Evolutionary conservation across 2,797 vertebrate species (phyloP), one percentile per base, ranked within the genome.

Genomic region (Geotrypetes seraphini): DNA sequence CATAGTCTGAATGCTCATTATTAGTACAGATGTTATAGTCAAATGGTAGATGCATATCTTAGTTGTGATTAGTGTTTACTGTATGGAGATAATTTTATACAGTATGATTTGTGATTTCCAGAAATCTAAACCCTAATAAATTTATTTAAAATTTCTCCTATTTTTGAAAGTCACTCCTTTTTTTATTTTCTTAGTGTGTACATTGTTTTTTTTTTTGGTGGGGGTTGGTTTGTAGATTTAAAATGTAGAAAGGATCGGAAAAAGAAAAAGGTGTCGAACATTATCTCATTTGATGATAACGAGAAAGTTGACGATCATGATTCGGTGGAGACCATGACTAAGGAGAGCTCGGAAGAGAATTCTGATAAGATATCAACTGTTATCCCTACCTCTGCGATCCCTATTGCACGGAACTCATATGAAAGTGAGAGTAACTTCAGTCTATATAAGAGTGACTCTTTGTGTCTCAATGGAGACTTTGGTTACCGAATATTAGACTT

Each of bases 261-360:
- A 31, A 97, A 88, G 63, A 99, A 96, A 69, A 94, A 91, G 60
- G 76, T 98, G 69, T 92, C 92, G 34, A 92, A 94, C 72, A 97
- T 99, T 5, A 97, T 99, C 53, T 99, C 91, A 5, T 97, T 98
- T 50, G 94, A 96, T 15, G 89, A 96, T 10, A 89, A 95, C 5
- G 79, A 92, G 55, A 81, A 83, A 1, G 81, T 76, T 2, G 89
- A 85, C 1, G 86, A 86, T 17, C 87, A 84, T 18, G 84, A 75
- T 46, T 16, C 51, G 8, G 85, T 83, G n/a, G 85, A 88, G 69
- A 66, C 70, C 1, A 36, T 38, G 19, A 31, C 57, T 1, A 83
- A 77, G 48, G 82, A 77, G 60, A 85, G 85, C 35, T 85, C 87
- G 2, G 93, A 96, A 58, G 91, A 92, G 29, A 87, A 74, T 14